These are phyloP conservation scores for Liposcelis brunnea DNA, from an alignment of 2,888 invertebrate genomes.

Conservation along the genomic window DNA sequence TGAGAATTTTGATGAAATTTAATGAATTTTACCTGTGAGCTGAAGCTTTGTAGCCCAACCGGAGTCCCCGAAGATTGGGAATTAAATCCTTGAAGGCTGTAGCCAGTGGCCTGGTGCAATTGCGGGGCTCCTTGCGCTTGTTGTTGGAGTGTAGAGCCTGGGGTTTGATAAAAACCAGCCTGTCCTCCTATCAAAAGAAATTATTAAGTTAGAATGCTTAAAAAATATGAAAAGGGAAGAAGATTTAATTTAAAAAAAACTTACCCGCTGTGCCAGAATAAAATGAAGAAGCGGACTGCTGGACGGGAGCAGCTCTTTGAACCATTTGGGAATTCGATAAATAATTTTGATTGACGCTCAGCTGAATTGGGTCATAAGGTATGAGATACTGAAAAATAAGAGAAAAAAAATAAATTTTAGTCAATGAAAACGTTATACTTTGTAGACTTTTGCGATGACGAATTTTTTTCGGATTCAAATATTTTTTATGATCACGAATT, in stretches of 20 bases:
- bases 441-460: too few species aligned
- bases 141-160: slow-evolving; percentile 27
- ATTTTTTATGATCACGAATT: too few species aligned
- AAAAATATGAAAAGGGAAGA: slow-evolving; percentile 9
- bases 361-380: slow-evolving; percentile 38
- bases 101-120: slow-evolving; percentile 25
- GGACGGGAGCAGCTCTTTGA: slow-evolving; percentile 37
- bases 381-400: slow-evolving; percentile 32
- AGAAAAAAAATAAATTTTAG: slow-evolving; percentile 4
- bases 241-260: slow-evolving; percentile 21
- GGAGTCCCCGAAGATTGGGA: slow-evolving; percentile 17
- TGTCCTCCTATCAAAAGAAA: slow-evolving; percentile 26
- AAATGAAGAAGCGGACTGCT: slow-evolving; percentile 32
- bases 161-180: slow-evolving; percentile 32
- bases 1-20: background rate
- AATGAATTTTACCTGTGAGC: slow-evolving; percentile 15
- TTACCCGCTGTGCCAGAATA: slow-evolving; percentile 34
- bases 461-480: too few species aligned
- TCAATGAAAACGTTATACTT: slow-evolving; percentile 10
- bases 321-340: slow-evolving; percentile 44
- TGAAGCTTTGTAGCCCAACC: slow-evolving; percentile 15
- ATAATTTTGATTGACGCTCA: slow-evolving; percentile 36
- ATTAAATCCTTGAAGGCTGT: slow-evolving; percentile 29
- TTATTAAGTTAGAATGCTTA: slow-evolving; percentile 6
- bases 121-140: slow-evolving; percentile 27